A percentile compares a stretch with the other conserved stretches of the same genome.
Evolutionary conservation across 2,888 invertebrate species (phyloP).

Genomic region (Punctoribates punctum): DNA sequence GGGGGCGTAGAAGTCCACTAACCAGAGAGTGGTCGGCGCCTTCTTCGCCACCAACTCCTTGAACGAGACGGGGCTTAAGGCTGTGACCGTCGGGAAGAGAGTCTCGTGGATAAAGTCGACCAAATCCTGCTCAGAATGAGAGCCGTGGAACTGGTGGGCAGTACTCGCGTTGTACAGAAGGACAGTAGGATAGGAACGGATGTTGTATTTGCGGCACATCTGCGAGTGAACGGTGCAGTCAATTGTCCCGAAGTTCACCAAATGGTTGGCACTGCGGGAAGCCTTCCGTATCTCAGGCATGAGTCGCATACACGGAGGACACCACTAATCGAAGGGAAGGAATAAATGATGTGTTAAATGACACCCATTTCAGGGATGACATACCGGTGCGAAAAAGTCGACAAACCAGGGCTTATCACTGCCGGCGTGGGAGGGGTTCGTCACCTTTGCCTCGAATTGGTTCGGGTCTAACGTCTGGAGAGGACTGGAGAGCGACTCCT

Average conservation of each 20-base stretch:
- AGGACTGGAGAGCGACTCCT: slow-evolving; percentile 58
- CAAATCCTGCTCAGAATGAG: slow-evolving; percentile 60
- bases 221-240: slow-evolving; percentile 64
- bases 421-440: slow-evolving; percentile 46
- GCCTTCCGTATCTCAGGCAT: slow-evolving; percentile 67
- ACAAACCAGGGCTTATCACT: slow-evolving; percentile 61
- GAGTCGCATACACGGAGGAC: slow-evolving; percentile 68
- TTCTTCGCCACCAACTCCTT: slow-evolving; percentile 58
- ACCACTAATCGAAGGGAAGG: slow-evolving; percentile 58
- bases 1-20: slow-evolving; percentile 68
- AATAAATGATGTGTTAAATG: slow-evolving; percentile 8
- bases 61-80: slow-evolving; percentile 60
- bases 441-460: slow-evolving; percentile 53
- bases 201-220: slow-evolving; percentile 62
- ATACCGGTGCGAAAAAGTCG: slow-evolving; percentile 69
- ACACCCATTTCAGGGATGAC: slow-evolving; percentile 47
- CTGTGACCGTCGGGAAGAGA: slow-evolving; percentile 59
- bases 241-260: slow-evolving; percentile 63
- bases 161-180: slow-evolving; percentile 63
- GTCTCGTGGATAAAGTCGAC: slow-evolving; percentile 62
- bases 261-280: slow-evolving; percentile 55
- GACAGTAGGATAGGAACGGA: slow-evolving; percentile 67
- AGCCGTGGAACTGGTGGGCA: slow-evolving; percentile 60
- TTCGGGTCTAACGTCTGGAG: slow-evolving; percentile 54
- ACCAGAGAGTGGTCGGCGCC: slow-evolving; percentile 61